Evolutionary conservation across 2,888 invertebrate genomes (phyloP), one percentile per base, ranked within the genome.

Genomic region (Stenurella melanura): DNA sequence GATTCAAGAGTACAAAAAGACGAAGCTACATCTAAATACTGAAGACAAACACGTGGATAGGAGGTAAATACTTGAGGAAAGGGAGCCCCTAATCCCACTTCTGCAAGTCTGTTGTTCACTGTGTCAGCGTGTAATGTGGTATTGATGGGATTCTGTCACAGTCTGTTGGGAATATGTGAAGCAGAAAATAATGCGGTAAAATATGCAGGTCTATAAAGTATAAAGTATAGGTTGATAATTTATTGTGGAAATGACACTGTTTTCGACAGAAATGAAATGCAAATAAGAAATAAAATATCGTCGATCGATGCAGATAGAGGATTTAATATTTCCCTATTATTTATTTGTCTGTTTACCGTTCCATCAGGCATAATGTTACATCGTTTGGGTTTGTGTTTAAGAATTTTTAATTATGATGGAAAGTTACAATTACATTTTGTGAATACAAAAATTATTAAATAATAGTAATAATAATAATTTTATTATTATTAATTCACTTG

Each of bases 151-250:
- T 67, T 15, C 54, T 50, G 11, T 67, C 67, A 54, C 67, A 54
- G 67, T 26, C 67, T 19, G 54, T n/a, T 50, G 54, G 67, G 38
- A 26, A 50, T 26, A 67, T 15, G 67, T n/a, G 54, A 67, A 56
- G 67, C 54, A 54, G 67, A 67, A 67, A 67, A 67, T 67, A 67
- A 54, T 67, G 54, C 30, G 54, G n/a, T 67, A 67, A 67, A 67
- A 67, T 67, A 67, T 67, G 67, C 67, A 67, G 6, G 15, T 50
- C 50, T 54, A 54, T 67, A 67, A 26, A 67, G 42, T 67, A 67
- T 50, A 67, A 56, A 67, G 42, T 67, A 67, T 50, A 67, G 54
- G 54, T 56, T 67, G 54, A 50, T 67, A 67, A 56, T 54, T 67
- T 67, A 67, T 67, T 67, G 67, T 50, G 6, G 67, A 54, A 50